phyloP scores from a whole-genome alignment of 2,888 invertebrate species.

The Phalera bucephala region DNA sequence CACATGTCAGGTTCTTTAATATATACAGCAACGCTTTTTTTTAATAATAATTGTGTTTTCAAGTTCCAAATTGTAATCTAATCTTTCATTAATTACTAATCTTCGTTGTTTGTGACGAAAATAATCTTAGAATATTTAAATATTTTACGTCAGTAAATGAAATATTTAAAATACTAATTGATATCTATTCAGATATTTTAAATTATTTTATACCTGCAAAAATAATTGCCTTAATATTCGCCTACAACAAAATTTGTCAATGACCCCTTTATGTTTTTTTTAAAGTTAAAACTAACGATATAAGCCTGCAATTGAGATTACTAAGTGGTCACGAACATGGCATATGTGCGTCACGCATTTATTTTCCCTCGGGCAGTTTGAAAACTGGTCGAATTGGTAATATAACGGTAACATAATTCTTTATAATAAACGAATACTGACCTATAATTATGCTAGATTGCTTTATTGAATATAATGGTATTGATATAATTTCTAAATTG shows the following conservation, averaged over 20 bases:
- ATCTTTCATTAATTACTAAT: too few species aligned
- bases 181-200: too few species aligned
- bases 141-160: too few species aligned
- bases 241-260: constrained; percentile 13
- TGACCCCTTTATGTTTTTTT: constrained; percentile 34
- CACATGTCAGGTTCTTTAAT: too few species aligned
- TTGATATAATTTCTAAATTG: neutral
- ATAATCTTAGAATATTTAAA: too few species aligned
- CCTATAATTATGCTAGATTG: neutral
- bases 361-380: constrained; percentile 47
- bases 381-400: constrained; percentile 51
- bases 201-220: too few species aligned
- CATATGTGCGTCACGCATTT: constrained; percentile 33
- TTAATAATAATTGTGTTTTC: too few species aligned
- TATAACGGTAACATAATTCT: constrained; percentile 42
- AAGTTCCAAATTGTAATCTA: too few species aligned
- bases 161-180: too few species aligned
- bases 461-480: neutral
- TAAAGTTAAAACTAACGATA: constrained; percentile 44
- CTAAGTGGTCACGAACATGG: constrained; percentile 55
- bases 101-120: too few species aligned
- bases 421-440: neutral
- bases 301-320: constrained; percentile 44
- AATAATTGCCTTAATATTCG: constrained; percentile 6
- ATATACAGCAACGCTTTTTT: too few species aligned